phyloP scores from a whole-genome alignment of 1,140 invertebrate genomes.

The Aphelenchoides fujianensis region DNA sequence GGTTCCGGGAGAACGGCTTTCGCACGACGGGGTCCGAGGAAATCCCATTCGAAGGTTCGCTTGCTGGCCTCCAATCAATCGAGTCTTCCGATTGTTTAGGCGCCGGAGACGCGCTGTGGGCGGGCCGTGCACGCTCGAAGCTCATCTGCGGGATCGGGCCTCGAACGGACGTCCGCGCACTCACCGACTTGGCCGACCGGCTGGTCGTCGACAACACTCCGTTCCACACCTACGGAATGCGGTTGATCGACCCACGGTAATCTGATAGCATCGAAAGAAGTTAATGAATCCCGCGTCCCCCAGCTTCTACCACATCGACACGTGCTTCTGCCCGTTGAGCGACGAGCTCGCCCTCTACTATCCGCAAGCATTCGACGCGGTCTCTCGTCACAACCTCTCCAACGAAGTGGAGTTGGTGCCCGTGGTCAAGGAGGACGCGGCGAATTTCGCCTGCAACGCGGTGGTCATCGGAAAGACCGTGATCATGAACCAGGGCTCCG shows the following conservation, averaged over 20 bases:
- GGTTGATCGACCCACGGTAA: conserved; percentile 56
- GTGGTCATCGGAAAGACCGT: conserved; percentile 60
- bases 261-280: too few relatives aligned
- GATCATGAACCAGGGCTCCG: conserved; percentile 52
- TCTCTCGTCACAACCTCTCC: conserved; percentile 58
- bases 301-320: conserved; percentile 62
- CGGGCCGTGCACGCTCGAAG: conserved; percentile 39
- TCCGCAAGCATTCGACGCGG: conserved; percentile 57
- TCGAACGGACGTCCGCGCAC: conserved; percentile 55
- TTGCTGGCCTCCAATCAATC: background rate
- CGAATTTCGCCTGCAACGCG: conserved; percentile 58
- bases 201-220: conserved; percentile 42
- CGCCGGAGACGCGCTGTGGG: conserved; percentile 59
- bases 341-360: conserved; percentile 58
- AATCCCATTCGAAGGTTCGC: conserved; percentile 59
- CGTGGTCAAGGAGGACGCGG: conserved; percentile 53
- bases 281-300: conserved; percentile 31
- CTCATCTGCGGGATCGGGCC: conserved; percentile 60
- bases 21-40: conserved; percentile 45
- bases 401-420: conserved; percentile 57
- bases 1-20: conserved; percentile 58
- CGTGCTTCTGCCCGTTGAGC: conserved; percentile 59
- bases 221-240: conserved; percentile 52
- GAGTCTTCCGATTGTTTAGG: conserved; percentile 35
- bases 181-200: conserved; percentile 43